These are phyloP conservation scores for Pantherophis guttatus DNA, from an alignment of 2,113 vertebrate genomes.

Conservation along the genomic window DNA sequence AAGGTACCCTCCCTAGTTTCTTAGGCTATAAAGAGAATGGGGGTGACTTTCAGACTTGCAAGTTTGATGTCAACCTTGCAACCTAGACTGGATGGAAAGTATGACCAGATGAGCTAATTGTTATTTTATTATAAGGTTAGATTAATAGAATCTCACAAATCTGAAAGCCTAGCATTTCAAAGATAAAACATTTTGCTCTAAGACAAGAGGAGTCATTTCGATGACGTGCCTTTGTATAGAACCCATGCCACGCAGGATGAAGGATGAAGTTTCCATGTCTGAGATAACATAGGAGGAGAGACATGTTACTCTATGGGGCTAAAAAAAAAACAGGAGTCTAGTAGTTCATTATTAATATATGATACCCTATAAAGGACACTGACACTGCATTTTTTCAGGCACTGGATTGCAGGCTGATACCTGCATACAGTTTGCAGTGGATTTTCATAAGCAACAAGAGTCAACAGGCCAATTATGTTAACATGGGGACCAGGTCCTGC, in stretches of 20 bases:
- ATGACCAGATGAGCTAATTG: background rate
- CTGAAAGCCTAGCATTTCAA: background rate
- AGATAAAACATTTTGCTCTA: background rate
- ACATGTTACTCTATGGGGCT: background rate
- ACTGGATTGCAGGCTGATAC: background rate
- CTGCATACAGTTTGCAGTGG: background rate
- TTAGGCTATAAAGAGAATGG: background rate
- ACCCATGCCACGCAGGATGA: background rate
- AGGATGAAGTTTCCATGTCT: background rate
- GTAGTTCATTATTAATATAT: background rate
- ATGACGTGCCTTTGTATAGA: background rate
- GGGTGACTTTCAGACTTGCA: background rate
- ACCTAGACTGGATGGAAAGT: background rate
- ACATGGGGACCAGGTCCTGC: background rate
- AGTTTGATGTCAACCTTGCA: background rate
- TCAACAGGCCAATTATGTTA: background rate
- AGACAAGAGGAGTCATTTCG: background rate
- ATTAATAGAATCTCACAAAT: background rate
- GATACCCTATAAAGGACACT: background rate
- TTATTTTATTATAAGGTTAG: background rate
- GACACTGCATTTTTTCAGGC: background rate
- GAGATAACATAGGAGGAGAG: background rate
- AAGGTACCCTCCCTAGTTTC: background rate
- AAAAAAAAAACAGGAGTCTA: background rate
- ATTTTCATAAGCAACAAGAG: background rate